Percentiles rank a stretch among this genome's conserved stretches.
These are phyloP conservation scores for Vanessa tameamea DNA, from an alignment of 1,140 invertebrate genomes.

Conservation along the genomic window DNA sequence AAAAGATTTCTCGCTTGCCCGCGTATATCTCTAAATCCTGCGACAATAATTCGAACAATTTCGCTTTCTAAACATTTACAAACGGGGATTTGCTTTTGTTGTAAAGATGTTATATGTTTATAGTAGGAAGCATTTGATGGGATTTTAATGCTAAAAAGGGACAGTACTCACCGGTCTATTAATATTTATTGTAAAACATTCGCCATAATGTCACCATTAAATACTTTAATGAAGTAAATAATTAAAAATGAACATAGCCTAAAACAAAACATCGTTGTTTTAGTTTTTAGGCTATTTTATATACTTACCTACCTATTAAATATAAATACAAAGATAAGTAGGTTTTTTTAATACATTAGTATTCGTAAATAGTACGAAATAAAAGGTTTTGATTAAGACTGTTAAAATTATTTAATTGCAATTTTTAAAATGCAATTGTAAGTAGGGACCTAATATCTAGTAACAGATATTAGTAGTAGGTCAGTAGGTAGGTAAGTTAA, in stretches of 20 bases:
- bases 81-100: slow-evolving; percentile 1
- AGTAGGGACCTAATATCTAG: too few species aligned
- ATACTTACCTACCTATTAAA: background rate
- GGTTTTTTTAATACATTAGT: background rate
- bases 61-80: background rate
- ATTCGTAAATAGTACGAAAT: too few species aligned
- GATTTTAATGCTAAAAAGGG: background rate
- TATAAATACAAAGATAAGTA: background rate
- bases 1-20: slow-evolving; percentile 28
- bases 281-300: too few species aligned
- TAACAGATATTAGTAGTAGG: too few species aligned
- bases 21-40: slow-evolving; percentile 6
- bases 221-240: background rate
- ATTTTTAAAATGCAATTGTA: too few species aligned
- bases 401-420: too few species aligned
- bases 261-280: too few species aligned
- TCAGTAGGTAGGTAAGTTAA: too few species aligned
- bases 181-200: too few species aligned
- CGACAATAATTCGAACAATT: slow-evolving; percentile 1
- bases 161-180: background rate
- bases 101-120: background rate
- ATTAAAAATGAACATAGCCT: background rate
- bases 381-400: too few species aligned
- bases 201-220: background rate
- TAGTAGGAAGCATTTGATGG: background rate